A percentile compares a stretch with the other conserved stretches of the same genome.
These are phyloP conservation scores for Geopemphigus sp. DNA, from an alignment of 1,140 invertebrate species.

Conservation along the genomic window DNA sequence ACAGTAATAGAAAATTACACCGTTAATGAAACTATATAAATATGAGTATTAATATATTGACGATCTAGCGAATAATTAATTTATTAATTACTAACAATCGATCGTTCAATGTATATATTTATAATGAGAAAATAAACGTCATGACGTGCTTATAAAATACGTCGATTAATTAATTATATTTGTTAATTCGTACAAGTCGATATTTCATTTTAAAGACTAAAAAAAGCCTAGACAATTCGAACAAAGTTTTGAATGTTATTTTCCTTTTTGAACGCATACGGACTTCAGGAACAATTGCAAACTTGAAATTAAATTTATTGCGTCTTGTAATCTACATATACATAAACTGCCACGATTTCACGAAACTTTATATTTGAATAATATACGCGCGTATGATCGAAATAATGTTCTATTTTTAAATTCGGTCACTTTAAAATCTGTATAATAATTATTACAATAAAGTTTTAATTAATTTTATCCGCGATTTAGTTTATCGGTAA, in stretches of 20 bases:
- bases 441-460: slow-evolving; percentile 21
- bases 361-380: slow-evolving; percentile 15
- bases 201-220: background rate
- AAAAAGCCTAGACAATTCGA: background rate
- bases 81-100: too few relatives aligned
- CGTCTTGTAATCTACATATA: background rate
- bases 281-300: background rate
- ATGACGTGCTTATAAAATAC: too few relatives aligned
- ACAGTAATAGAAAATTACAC: too few relatives aligned
- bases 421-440: background rate
- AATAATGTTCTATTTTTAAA: slow-evolving; percentile 18
- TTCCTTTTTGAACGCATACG: background rate
- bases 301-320: background rate
- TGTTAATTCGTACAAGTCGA: too few relatives aligned
- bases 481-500: too few relatives aligned
- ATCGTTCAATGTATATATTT: too few relatives aligned
- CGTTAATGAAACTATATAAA: too few relatives aligned
- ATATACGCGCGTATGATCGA: slow-evolving; percentile 12
- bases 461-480: too few relatives aligned
- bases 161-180: too few relatives aligned
- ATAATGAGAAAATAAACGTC: too few relatives aligned
- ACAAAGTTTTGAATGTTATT: background rate
- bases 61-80: too few relatives aligned
- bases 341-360: background rate
- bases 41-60: too few relatives aligned